Evolutionary conservation across 2,113 vertebrate genomes (phyloP).

Genomic region (Seriola rivoliana): DNA sequence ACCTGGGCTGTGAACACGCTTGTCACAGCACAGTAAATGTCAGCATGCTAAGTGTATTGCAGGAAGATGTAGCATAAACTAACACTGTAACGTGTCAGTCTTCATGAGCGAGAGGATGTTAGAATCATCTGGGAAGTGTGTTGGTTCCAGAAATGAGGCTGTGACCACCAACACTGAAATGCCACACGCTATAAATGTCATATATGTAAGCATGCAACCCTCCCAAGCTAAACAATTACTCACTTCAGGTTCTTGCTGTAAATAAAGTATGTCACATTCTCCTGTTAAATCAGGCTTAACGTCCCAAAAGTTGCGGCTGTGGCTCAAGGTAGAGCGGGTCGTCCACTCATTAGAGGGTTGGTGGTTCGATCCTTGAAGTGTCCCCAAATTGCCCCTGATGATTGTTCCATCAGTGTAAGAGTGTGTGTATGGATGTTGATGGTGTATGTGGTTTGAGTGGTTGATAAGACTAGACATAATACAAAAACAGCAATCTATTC

Average conservation of each 20-base stretch:
- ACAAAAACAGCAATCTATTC: not conserved
- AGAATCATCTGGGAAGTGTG: not conserved
- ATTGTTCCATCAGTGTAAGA: no score
- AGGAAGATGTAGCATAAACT: conserved; percentile 1
- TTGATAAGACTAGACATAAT: not conserved
- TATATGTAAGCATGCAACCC: conserved; percentile 2
- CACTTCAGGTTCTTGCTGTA: conserved; percentile 2
- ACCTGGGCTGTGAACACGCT: conserved; percentile 63
- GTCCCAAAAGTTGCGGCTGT: not conserved
- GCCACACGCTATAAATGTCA: conserved; percentile 19
- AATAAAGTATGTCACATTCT: conserved; percentile 9
- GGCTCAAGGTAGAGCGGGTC: no score
- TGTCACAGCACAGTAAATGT: conserved; percentile 53
- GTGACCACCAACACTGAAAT: conserved; percentile 22
- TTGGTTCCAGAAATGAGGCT: conserved; percentile 3
- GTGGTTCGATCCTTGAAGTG: no score
- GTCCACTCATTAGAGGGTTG: no score
- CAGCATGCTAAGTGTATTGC: conserved; percentile 2
- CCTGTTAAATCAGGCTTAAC: conserved; percentile 9
- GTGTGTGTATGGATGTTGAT: no score
- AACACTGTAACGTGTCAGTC: conserved; percentile 11
- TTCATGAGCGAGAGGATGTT: conserved; percentile 8
- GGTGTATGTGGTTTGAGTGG: no score
- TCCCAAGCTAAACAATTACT: conserved; percentile 14
- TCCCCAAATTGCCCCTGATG: no score